A percentile compares a stretch with the other conserved stretches of the same genome.
Conservation (phyloP, 2,888 invertebrate genomes). For the Dromius quadrimaculatus region DNA sequence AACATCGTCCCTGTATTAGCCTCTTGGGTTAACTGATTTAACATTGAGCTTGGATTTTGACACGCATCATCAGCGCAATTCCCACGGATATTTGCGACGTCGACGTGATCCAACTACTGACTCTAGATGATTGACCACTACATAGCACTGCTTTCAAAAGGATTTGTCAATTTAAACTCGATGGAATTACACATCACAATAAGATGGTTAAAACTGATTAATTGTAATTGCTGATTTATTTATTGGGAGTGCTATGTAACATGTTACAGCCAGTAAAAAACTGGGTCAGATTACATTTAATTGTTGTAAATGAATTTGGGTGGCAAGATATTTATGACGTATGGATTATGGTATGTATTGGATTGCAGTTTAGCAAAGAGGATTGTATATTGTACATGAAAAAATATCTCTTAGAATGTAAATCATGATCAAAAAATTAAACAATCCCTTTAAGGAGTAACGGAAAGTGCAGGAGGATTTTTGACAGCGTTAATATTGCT, state of each 20-base stretch:
- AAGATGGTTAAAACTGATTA: background rate
- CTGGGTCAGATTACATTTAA: slow-evolving; percentile 1
- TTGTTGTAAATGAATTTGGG: no score
- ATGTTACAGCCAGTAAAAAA: background rate
- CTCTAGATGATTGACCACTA: slow-evolving; percentile 3
- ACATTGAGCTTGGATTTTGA: slow-evolving; percentile 38
- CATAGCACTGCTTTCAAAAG: background rate
- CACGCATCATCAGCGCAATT: slow-evolving; percentile 14
- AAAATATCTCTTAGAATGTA: no score
- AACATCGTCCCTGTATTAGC: slow-evolving; percentile 22
- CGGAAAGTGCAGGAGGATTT: no score
- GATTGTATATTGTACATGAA: no score
- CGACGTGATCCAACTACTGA: background rate
- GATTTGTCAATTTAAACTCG: background rate
- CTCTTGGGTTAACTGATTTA: slow-evolving; percentile 27
- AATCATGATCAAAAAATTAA: no score
- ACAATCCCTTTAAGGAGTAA: no score
- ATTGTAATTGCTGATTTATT: background rate
- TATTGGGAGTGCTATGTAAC: background rate
- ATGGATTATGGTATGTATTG: no score
- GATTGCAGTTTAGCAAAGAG: no score
- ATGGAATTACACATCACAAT: background rate
- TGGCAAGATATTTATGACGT: no score
- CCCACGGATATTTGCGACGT: slow-evolving; percentile 22
- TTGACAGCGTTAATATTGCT: no score